Evolutionary conservation across 1,140 invertebrate genomes (phyloP), one percentile per base, ranked within the genome.

Genomic region (Sinonovacula constricta): DNA sequence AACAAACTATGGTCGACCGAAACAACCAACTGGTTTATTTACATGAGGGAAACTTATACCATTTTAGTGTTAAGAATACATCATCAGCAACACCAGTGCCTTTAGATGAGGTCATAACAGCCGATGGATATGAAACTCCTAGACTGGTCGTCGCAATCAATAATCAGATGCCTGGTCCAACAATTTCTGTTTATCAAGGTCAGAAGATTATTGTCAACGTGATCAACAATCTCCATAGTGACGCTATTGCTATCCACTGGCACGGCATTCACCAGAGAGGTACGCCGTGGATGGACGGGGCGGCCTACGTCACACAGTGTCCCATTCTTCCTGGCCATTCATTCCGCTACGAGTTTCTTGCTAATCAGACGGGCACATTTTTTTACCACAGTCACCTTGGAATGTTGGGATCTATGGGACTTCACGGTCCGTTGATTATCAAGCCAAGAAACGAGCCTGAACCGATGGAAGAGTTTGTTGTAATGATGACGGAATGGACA

Each of bases 291-390:
- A 97, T 96, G 89, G 97, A 98, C 87, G 97, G 96, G 45, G 96
- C 97, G 31, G 95, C 96, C 4, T 95, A 95, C 75, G 93, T 97
- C 12, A 97, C 96, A 96, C 97, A 97, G 89, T 97, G 96, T 90
- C 96, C 96, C 3, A 97, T 97, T 84, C 91, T 93, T 74, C 94
- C 95, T 87, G 94, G 95, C 85, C 94, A 95, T 83, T 95, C 94
- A 0, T 97, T 97, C 91, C 94, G 95, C 85, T 97, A 97, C 28
- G 69, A 57, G 15, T 87, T 85, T 14, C 74, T n/a, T 22, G 79
- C 60, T 1, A 53, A 53, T 22, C 67, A 56, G 22, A 70, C 30
- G 2, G 83, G 83, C 14, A 85, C 81, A 30, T 80, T 49, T 67
- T 85, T 70, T 80, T 85, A 85, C 51, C 79, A 83, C 57, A 79